phyloP scores from a whole-genome alignment of 1,140 invertebrate species.

The Apis mellifera region Amel_HAv3.1 CM009938.2:8525001-8525500 shows the following conservation, averaged over 20 bases:
- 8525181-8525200: background rate
- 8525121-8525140: background rate
- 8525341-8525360: too few species aligned
- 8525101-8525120: background rate
- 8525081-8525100: background rate
- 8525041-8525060: background rate
- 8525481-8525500: too few species aligned
- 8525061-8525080: background rate
- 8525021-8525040: background rate
- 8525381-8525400: too few species aligned
- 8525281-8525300: background rate
- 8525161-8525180: background rate
- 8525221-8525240: background rate
- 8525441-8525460: too few species aligned
- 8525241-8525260: background rate
- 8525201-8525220: background rate
- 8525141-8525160: background rate
- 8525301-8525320: background rate
- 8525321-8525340: background rate
- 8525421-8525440: too few species aligned
- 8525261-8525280: background rate
- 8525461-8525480: too few species aligned
- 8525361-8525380: too few species aligned
- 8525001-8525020: background rate
- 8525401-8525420: too few species aligned